Evolutionary conservation across 2,797 vertebrate species (phyloP).

Genomic region (Gorsachius magnificus): DNA sequence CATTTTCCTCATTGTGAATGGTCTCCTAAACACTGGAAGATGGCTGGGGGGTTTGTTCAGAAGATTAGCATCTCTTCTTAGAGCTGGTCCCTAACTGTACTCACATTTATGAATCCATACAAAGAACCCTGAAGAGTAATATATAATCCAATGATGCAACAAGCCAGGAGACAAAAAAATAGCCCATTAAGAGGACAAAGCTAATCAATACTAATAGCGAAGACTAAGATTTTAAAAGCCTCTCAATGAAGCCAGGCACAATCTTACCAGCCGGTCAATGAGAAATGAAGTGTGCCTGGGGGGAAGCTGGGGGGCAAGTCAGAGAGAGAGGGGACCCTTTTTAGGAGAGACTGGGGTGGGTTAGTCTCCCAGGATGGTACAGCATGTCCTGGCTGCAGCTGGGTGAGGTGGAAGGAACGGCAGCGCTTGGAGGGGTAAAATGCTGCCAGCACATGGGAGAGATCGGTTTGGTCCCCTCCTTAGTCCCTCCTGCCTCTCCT

Average conservation of each 20-base stretch:
- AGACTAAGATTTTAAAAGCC: constrained; percentile 73
- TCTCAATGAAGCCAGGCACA: constrained; percentile 58
- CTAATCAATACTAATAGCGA: constrained; percentile 71
- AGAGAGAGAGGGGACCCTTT: neutral
- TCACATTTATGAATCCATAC: constrained; percentile 24
- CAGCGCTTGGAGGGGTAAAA: constrained; percentile 23
- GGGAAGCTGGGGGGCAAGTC: neutral
- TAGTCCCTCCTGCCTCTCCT: neutral
- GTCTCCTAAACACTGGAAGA: neutral
- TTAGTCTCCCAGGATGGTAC: neutral
- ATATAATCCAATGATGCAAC: constrained; percentile 2
- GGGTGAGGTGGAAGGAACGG: constrained; percentile 22
- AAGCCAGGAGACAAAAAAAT: neutral
- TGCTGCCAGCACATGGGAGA: constrained; percentile 27
- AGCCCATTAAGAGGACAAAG: constrained; percentile 70
- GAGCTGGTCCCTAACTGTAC: neutral
- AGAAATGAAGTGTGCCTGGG: neutral
- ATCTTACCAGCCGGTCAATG: neutral
- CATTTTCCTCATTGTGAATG: neutral
- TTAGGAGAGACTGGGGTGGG: neutral
- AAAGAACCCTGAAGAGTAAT: constrained; percentile 27
- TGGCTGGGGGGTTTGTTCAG: neutral
- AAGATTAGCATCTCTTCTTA: neutral
- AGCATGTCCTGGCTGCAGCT: neutral
- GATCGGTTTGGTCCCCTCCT: constrained; percentile 58